Percentiles rank a stretch among this genome's conserved stretches.
These are phyloP conservation scores for Diachrysia chrysitis DNA, from an alignment of 2,888 invertebrate genomes.

Conservation along the genomic window DNA sequence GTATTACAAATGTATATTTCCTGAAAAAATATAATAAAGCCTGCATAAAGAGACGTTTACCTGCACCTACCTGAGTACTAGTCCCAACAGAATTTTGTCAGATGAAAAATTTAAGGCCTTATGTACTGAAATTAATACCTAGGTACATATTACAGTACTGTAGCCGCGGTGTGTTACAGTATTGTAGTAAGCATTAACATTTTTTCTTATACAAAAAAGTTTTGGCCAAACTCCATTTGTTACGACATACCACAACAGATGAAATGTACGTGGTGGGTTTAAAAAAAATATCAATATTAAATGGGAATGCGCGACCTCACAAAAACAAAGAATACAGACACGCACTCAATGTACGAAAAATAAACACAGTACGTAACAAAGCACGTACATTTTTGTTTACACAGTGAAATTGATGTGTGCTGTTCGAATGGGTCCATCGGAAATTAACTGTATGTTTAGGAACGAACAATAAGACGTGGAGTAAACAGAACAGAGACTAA, in stretches of 20 bases:
- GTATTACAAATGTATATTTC: no score
- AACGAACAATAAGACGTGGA: conserved; percentile 38
- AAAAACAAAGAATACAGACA: conserved; percentile 45
- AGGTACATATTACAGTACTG: no score
- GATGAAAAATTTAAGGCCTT: no score
- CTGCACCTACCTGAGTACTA: no score
- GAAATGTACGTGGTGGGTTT: conserved; percentile 11
- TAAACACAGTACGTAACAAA: conserved; percentile 59
- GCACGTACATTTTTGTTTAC: conserved; percentile 63
- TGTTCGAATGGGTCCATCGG: conserved; percentile 56
- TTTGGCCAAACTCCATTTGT: not conserved
- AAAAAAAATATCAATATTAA: conserved; percentile 39
- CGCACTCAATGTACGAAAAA: conserved; percentile 53
- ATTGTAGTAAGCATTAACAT: no score
- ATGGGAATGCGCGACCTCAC: conserved; percentile 34
- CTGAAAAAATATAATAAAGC: not conserved
- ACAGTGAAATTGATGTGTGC: conserved; percentile 62
- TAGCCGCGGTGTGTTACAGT: no score
- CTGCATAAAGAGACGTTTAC: no score
- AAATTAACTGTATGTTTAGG: conserved; percentile 62
- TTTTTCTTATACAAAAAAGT: no score
- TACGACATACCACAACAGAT: not conserved
- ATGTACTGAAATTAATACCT: no score
- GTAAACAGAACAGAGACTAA: conserved; percentile 30
- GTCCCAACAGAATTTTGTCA: no score